Conservation (phyloP, 2,113 vertebrate species). For the Platanista minor region DNA sequence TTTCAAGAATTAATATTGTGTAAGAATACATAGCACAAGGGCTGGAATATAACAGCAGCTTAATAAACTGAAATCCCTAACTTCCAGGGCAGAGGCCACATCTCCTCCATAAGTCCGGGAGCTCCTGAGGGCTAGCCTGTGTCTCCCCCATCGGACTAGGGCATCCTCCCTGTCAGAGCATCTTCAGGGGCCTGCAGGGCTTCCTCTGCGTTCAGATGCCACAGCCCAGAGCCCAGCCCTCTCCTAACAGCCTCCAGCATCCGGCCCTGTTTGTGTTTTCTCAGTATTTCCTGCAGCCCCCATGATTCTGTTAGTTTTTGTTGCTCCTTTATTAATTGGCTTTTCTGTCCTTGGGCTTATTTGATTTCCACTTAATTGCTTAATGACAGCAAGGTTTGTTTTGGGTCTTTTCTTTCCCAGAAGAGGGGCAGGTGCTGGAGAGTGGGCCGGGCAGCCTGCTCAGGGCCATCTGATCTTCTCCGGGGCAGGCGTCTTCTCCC, state of each 20-base stretch:
- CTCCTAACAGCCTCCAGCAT: accelerated
- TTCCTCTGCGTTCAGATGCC: accelerated
- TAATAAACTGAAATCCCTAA: not conserved
- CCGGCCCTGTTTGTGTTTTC: not conserved
- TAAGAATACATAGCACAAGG: not conserved
- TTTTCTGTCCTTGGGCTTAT: conserved; percentile 79
- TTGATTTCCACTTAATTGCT: conserved; percentile 81
- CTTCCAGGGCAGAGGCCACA: not conserved
- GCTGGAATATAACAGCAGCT: not conserved
- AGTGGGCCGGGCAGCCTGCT: not conserved
- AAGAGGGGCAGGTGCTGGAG: not conserved
- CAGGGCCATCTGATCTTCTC: not conserved
- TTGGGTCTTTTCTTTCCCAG: conserved; percentile 46
- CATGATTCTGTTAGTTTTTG: not conserved
- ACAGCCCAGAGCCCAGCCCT: not conserved
- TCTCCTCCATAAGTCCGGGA: not conserved
- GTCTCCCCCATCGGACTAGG: not conserved
- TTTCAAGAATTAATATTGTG: not conserved
- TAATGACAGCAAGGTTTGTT: conserved; percentile 67
- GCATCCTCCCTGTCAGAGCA: accelerated
- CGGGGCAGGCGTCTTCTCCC: not conserved
- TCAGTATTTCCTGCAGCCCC: conserved; percentile 37
- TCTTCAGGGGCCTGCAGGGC: not conserved
- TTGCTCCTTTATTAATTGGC: conserved; percentile 79
- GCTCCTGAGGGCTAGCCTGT: not conserved